Base-by-base conservation (phyloP, 2,888 invertebrate genomes). In the Ophion costatus region DNA sequence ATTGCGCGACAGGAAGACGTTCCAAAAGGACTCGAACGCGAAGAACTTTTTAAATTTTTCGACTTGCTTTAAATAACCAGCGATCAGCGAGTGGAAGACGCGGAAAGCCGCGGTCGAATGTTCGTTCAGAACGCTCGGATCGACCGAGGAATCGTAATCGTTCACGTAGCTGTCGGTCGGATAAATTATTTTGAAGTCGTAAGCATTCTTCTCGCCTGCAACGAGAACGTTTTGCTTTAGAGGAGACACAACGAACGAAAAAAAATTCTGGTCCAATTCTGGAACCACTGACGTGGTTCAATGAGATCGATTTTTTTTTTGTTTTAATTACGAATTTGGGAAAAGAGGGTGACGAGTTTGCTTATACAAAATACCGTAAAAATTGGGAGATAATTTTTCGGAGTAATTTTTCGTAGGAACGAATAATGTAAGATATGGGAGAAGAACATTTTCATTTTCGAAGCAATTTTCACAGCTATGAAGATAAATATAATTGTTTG, bases 61-160 rank as follows among this genome's bases (percentile, higher is more conserved):
- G 5, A 42, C 96, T 94, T 94, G 97, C 97, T 96, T 95, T 78
- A 97, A 94, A 89, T 95, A 95, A 87, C 97, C 97, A 83, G 96
- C 95, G 86, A 97, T 96, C 67, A 96, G 94, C 0, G 96, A 95
- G 90, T 97, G 97, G 95, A 97, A 97, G 90, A 96, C 96, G 94
- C 97, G 95, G 92, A 96, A 96, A 7, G 97, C 97, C 9, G 96
- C 96, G 0, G 95, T 96, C 2, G 97, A 95, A 89, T 96, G 96
- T 87, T 96, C 96, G 86, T 96, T 96, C 74, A 97, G 92, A 0
- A 96, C 94, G 7, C 95, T 95, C 0, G 96, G 96, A 90, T 96
- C 95, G 0, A 96, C 96, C 45, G 94, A 93, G 0, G 95, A 95
- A 86, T 96, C 95, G 92, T 97, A 97, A 91, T 97, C 97, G 88